A percentile compares a stretch with the other conserved stretches of the same genome.
Evolutionary conservation across 2,797 vertebrate species (phyloP).

Genomic region (Hemitrygon akajei): DNA sequence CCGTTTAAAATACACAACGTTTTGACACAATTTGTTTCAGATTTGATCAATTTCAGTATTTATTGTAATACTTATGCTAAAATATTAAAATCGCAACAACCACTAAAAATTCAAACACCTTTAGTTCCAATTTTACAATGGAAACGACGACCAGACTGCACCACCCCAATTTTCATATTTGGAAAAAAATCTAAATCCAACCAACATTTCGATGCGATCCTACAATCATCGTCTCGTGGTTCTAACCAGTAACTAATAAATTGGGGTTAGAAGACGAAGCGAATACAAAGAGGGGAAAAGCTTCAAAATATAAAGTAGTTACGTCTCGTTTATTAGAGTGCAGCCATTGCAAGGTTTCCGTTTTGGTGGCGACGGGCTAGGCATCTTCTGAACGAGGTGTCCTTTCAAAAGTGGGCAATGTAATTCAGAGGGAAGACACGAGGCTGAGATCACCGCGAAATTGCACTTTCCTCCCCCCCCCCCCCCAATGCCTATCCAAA

Average conservation of each 20-base stretch:
- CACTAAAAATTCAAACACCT: not conserved
- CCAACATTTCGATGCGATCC: constrained; percentile 20
- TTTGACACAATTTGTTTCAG: not conserved
- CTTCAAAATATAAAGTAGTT: not conserved
- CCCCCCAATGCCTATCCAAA: not conserved
- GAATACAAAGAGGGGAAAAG: not conserved
- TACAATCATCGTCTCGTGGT: not conserved
- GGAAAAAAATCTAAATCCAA: not conserved
- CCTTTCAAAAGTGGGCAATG: not conserved
- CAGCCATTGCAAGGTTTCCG: constrained; percentile 17
- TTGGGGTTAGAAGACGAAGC: not conserved
- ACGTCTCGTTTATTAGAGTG: constrained; percentile 6
- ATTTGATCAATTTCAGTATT: not conserved
- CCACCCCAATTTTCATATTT: too few relatives aligned
- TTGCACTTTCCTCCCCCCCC: not conserved
- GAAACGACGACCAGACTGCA: too few relatives aligned
- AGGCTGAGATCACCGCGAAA: not conserved
- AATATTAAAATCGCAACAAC: not conserved
- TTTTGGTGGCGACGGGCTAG: not conserved
- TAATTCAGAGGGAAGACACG: not conserved
- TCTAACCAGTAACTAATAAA: not conserved
- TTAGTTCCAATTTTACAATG: not conserved
- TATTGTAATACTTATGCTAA: not conserved
- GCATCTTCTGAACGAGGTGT: not conserved
- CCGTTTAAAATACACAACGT: not conserved